Base-by-base conservation (phyloP, 2,113 vertebrate species). In the Capreolus pygargus region DNA sequence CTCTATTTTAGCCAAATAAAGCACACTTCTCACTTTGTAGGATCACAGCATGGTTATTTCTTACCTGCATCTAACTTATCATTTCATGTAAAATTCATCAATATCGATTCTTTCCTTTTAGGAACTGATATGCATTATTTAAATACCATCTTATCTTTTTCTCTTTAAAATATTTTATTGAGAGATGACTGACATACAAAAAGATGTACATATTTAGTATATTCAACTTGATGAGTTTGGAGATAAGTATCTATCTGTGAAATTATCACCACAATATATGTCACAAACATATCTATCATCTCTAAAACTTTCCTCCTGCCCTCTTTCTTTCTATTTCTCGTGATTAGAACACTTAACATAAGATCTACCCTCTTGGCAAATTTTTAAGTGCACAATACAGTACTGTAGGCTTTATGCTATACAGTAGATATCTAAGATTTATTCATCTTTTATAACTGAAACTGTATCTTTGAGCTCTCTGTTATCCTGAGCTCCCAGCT, bases 31-130 rank as follows among this genome's bases (percentile, higher is more conserved):
- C 64, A 61, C 36, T 4, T 47, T 45, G 23, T 43, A 36, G 28
- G 23, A 58, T 36, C 28, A 91, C 9, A 74, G 21, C 3, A 43
- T 79, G 21, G 21, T 60, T 87, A 76, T 36, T 67, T 54, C 64
- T 64, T 87, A 16, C 16, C 23, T 83, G 27, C 27, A 81, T n/a
- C 47, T 89, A 52, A 39, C 10, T 30, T 36, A 28, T 55, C 30
- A 88, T 27, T 97, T 47, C 25, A 45, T 84, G 8, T 25, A 95
- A 96, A 96, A 33, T 85, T 91, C 67, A n/a, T 92, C n/a, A 47
- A 39, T n/a, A 60, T 7, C 55, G n/a, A 39, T 76, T 21, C 13
- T 21, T 91, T 54, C 3, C 36, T 74, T 81, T 70, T 85, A 60
- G n/a, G 23, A 92, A 52, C 7, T 81, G 28, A 61, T 15, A 36